Evolutionary conservation across 2,113 vertebrate species (phyloP).

Genomic region (Fregata magnificens): DNA sequence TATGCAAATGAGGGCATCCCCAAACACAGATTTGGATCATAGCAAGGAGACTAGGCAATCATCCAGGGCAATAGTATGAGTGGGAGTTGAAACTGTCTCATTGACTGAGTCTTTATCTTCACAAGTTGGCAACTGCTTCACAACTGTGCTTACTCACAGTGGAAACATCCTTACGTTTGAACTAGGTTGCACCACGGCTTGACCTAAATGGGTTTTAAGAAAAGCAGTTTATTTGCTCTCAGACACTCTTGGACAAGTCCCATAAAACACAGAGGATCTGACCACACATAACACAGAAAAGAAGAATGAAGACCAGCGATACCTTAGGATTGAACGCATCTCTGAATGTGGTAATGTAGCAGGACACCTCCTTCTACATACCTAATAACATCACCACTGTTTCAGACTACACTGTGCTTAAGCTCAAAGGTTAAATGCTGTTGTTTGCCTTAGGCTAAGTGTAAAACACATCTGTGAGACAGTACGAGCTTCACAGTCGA

Average conservation of each 20-base stretch:
- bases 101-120: slow-evolving; percentile 1
- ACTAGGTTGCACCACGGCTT: not conserved
- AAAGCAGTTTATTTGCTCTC: not conserved
- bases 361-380: not conserved
- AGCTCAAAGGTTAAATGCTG: not conserved
- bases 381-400: not conserved
- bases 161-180: not conserved
- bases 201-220: not conserved
- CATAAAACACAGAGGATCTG: not conserved
- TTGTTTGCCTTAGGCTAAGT: not conserved
- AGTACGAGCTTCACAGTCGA: not conserved
- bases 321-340: not conserved
- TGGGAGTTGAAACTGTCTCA: slow-evolving; percentile 33
- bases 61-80: slow-evolving; percentile 50
- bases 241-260: not conserved
- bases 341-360: rapidly evolving
- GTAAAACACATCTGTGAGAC: not conserved
- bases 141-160: not conserved
- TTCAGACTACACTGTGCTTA: not conserved
- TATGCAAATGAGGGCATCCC: slow-evolving; percentile 35
- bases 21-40: slow-evolving; percentile 18
- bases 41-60: slow-evolving; percentile 41
- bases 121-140: not conserved
- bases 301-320: not conserved
- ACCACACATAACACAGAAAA: not conserved